Conservation (phyloP, 2,113 vertebrate species). For the Oncorhynchus tshawytscha region DNA sequence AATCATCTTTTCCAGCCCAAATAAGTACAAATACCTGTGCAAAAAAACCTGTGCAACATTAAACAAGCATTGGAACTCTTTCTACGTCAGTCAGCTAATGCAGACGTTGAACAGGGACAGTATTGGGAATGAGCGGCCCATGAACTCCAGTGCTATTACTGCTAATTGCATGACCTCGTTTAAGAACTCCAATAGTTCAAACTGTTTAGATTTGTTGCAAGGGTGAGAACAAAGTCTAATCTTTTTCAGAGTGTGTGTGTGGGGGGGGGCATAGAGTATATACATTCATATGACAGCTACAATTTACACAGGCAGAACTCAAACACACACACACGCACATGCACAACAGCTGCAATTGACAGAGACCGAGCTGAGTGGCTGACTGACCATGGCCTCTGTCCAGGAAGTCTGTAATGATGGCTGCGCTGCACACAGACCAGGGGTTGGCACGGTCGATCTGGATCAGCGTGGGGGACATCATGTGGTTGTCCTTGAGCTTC, state of each 20-base stretch:
- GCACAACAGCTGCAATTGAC: not conserved
- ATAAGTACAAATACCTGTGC: not conserved
- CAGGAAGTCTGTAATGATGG: conserved; percentile 94
- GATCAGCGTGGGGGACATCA: conserved; percentile 98
- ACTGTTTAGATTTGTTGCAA: not conserved
- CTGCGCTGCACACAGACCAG: conserved; percentile 94
- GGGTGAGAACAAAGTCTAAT: not conserved
- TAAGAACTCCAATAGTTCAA: not conserved
- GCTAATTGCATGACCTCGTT: not conserved
- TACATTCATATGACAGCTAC: not conserved
- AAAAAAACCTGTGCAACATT: not conserved
- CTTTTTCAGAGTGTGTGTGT: not conserved
- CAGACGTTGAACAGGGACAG: not conserved
- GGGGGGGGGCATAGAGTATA: not conserved
- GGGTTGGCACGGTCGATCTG: conserved; percentile 91
- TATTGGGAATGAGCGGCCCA: no score
- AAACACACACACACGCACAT: not conserved
- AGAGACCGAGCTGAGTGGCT: conserved; percentile 29
- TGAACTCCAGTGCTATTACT: conserved; percentile 1
- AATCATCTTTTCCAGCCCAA: not conserved
- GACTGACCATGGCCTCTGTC: conserved; percentile 92
- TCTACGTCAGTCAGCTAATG: not conserved
- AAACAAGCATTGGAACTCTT: not conserved
- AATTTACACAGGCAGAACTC: not conserved
- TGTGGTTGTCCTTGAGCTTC: conserved; percentile 91